phyloP scores from a whole-genome alignment of 2,797 vertebrate species.

The Nothura maculosa region DNA sequence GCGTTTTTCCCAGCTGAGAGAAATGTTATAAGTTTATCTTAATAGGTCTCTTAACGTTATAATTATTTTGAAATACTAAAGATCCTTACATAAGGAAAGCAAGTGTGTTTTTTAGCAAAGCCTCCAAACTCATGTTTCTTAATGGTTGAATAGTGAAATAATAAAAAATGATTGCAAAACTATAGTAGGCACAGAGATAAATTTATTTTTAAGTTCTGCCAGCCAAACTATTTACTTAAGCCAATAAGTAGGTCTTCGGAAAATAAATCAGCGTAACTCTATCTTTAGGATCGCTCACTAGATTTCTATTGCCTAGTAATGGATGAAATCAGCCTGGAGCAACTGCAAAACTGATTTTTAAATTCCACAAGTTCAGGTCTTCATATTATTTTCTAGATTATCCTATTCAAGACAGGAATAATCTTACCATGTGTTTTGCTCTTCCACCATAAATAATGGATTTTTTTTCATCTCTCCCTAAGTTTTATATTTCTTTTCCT shows the following conservation, averaged over 20 bases:
- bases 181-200: background rate
- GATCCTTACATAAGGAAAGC: background rate
- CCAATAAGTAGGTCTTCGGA: background rate
- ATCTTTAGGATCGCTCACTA: background rate
- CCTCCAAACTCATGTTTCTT: background rate
- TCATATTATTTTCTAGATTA: background rate
- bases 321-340: background rate
- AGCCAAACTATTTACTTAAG: background rate
- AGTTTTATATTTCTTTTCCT: background rate
- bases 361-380: background rate
- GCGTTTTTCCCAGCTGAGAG: background rate
- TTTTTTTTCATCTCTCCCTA: background rate
- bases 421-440: background rate
- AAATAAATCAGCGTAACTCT: background rate
- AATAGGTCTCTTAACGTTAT: background rate
- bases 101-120: background rate
- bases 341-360: background rate
- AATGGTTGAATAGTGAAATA: background rate
- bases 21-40: background rate
- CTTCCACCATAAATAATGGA: background rate
- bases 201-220: background rate
- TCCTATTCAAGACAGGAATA: background rate
- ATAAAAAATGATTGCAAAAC: background rate
- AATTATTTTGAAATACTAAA: background rate
- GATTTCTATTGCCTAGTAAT: background rate